Evolutionary conservation across 2,797 vertebrate genomes (phyloP).

Genomic region (Cuniculus paca): DNA sequence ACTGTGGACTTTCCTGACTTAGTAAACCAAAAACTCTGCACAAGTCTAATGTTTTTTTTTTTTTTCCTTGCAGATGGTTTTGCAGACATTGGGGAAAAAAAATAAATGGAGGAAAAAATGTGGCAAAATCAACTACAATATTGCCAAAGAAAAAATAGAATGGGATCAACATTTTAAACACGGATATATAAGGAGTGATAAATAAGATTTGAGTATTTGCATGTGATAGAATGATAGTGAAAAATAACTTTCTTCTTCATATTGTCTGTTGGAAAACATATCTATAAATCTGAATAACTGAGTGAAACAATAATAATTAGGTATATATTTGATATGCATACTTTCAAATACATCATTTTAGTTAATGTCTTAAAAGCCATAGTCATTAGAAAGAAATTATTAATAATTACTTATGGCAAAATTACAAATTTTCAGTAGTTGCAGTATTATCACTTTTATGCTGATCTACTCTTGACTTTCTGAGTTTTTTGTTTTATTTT

Average conservation of each 20-base stretch:
- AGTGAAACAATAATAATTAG: neutral
- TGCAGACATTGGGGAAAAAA: conserved; percentile 58
- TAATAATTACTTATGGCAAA: neutral
- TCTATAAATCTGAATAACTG: neutral
- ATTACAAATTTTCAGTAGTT: neutral
- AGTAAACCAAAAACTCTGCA: conserved; percentile 61
- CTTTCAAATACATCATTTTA: neutral
- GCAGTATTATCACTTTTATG: neutral
- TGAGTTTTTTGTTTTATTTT: neutral
- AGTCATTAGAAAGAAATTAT: neutral
- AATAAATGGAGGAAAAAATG: neutral
- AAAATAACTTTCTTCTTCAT: neutral
- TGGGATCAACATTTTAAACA: conserved; percentile 49
- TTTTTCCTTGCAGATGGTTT: too few species aligned
- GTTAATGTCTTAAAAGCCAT: too few species aligned
- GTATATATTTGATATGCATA: neutral
- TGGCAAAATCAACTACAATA: conserved; percentile 63
- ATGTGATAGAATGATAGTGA: neutral
- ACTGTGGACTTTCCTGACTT: conserved; percentile 69
- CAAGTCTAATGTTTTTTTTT: conserved; percentile 58
- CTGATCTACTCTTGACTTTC: neutral
- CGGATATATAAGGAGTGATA: conserved; percentile 27
- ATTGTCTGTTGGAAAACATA: neutral
- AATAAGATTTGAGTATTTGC: neutral
- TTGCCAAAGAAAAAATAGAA: conserved; percentile 40